phyloP scores from a whole-genome alignment of 2,797 vertebrate species.

The Eulemur coronatus region DNA sequence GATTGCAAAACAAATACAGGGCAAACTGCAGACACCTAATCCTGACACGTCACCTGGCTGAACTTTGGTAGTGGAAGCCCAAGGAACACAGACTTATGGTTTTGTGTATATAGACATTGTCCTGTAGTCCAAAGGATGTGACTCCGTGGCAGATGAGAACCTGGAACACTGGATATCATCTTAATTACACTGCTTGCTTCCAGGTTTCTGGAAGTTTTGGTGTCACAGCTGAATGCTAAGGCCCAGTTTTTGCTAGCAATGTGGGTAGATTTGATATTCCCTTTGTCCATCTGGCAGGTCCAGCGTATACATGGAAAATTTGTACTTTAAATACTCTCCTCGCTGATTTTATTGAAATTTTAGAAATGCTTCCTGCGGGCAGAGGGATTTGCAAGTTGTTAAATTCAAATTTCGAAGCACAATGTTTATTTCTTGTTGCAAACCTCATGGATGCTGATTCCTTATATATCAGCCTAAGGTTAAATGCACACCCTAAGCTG shows the following conservation, averaged over 20 bases:
- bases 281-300: neutral
- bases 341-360: neutral
- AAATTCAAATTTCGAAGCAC: neutral
- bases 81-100: neutral
- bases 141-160: neutral
- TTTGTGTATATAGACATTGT: neutral
- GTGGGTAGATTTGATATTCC: neutral
- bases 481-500: neutral
- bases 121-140: slow-evolving; percentile 34
- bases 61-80: neutral
- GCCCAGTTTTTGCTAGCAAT: neutral
- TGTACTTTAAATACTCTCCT: neutral
- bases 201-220: neutral
- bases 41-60: slow-evolving; percentile 2
- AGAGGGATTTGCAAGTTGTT: neutral
- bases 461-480: neutral
- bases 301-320: neutral
- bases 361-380: neutral
- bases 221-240: neutral
- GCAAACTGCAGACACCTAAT: neutral
- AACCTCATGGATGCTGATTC: neutral
- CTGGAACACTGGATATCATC: neutral
- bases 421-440: neutral
- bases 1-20: neutral
- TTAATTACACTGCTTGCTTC: neutral